phyloP scores from a whole-genome alignment of 2,113 vertebrate genomes.

The Enhydra lutris region DNA sequence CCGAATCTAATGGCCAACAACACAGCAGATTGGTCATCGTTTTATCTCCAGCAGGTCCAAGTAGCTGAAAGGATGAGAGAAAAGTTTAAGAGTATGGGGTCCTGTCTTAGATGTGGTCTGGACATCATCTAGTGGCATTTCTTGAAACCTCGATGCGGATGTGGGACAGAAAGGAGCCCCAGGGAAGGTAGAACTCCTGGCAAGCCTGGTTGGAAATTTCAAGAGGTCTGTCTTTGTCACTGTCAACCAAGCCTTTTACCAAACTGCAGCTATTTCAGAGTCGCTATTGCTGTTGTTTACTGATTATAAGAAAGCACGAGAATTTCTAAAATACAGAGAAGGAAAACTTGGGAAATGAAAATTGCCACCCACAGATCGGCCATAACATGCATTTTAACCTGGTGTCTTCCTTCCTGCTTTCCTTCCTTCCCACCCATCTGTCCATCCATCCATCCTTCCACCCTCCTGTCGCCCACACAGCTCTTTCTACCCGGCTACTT shows the following conservation, averaged over 20 bases:
- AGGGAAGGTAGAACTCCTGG: not conserved
- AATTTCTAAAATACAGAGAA: constrained; percentile 22
- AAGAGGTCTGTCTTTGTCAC: not conserved
- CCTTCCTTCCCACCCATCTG: not conserved
- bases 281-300: not conserved
- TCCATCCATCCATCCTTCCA: not conserved
- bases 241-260: not conserved
- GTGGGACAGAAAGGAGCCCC: not conserved
- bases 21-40: not conserved
- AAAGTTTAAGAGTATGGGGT: not conserved
- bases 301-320: not conserved
- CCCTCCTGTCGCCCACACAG: not conserved
- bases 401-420: not conserved
- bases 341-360: not conserved
- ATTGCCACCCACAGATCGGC: not conserved
- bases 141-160: not conserved
- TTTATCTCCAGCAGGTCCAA: not conserved
- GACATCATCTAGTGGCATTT: not conserved
- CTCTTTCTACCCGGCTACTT: not conserved
- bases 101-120: not conserved
- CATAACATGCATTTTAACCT: not conserved
- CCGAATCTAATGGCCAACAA: not conserved
- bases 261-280: not conserved
- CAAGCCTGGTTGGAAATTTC: not conserved
- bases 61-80: not conserved